Evolutionary conservation across 2,888 invertebrate species (phyloP).

Genomic region (Melanostoma scalare): DNA sequence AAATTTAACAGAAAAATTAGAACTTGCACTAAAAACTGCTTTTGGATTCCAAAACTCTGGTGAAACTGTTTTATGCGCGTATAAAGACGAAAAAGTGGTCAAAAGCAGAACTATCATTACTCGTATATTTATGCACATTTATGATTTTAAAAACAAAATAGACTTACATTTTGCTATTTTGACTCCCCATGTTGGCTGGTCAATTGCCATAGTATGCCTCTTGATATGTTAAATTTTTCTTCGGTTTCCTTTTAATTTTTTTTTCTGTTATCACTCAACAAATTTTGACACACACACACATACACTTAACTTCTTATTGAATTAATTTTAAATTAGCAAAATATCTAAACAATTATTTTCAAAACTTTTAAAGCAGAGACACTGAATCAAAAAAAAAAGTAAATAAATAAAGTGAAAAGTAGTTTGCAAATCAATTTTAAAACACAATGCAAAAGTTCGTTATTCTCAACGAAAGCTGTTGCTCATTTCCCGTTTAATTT

Average conservation of each 20-base stretch:
- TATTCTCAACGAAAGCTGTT: constrained; percentile 26
- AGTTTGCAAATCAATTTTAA: background rate
- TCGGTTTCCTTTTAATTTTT: constrained; percentile 13
- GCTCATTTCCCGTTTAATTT: constrained; percentile 40
- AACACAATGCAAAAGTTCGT: background rate
- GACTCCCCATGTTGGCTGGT: constrained; percentile 80
- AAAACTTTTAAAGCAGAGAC: background rate
- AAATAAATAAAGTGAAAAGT: constrained; percentile 6
- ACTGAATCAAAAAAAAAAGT: constrained; percentile 8
- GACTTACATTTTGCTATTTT: constrained; percentile 80
- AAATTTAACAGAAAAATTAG: no score
- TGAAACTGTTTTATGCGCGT: no score
- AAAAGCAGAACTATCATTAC: background rate
- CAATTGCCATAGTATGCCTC: constrained; percentile 76
- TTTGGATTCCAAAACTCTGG: no score
- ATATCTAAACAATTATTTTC: no score
- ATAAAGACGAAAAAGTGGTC: background rate
- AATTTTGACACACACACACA: constrained; percentile 5
- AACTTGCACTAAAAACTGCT: no score
- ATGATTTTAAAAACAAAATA: background rate
- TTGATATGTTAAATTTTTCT: constrained; percentile 60
- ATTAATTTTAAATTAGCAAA: background rate
- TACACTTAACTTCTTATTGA: background rate
- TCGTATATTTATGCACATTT: background rate
- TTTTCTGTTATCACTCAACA: background rate